Evolutionary conservation across 2,888 invertebrate genomes (phyloP).

Genomic region (Auanema freiburgensis): DNA sequence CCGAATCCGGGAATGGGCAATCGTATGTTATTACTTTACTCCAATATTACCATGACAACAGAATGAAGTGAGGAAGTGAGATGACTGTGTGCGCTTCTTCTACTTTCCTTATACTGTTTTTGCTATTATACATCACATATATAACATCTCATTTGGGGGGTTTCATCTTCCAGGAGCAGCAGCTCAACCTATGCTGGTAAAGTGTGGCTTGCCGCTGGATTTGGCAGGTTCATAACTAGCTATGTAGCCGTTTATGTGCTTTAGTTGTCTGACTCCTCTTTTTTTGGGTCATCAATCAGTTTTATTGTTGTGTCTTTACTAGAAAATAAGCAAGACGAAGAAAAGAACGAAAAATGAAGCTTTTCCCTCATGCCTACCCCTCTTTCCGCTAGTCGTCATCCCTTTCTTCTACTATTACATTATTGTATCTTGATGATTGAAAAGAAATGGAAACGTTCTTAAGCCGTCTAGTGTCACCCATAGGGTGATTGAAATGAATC

Average conservation of each 20-base stretch:
- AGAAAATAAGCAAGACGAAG: too few relatives aligned
- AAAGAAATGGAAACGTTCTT: too few relatives aligned
- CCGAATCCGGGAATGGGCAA: conserved; percentile 25
- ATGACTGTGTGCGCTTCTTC: not conserved
- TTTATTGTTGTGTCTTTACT: conserved; percentile 7
- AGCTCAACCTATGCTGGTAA: conserved; percentile 20
- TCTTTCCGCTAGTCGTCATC: not conserved
- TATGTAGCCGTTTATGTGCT: conserved; percentile 1
- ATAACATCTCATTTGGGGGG: too few relatives aligned
- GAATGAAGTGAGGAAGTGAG: not conserved
- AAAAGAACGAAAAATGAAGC: too few relatives aligned
- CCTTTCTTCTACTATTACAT: not conserved
- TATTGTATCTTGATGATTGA: too few relatives aligned
- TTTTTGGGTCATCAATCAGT: conserved; percentile 1
- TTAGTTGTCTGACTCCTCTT: not conserved
- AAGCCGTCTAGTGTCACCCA: not conserved
- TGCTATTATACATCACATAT: not conserved
- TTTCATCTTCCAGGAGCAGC: not conserved
- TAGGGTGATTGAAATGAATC: not conserved
- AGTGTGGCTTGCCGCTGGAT: conserved; percentile 20
- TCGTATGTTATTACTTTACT: conserved; percentile 8
- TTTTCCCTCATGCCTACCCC: too few relatives aligned
- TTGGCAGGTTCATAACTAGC: conserved; percentile 9
- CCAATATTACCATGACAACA: not conserved
- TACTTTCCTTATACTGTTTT: not conserved